These are phyloP conservation scores for Centruroides vittatus DNA, from an alignment of 1,140 invertebrate genomes.

Conservation along the genomic window DNA sequence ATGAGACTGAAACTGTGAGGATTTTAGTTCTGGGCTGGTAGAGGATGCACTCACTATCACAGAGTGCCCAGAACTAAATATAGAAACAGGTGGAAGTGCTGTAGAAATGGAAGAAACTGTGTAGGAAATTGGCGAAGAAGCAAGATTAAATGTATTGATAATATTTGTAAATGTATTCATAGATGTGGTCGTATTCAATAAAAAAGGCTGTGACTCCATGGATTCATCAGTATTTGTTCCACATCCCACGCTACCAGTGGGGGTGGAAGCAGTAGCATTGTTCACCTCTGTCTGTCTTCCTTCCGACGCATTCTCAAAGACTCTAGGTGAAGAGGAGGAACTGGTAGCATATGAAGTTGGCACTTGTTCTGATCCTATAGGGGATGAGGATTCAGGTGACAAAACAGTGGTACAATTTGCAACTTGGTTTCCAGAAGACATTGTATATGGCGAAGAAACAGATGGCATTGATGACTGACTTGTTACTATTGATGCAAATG, in stretches of 20 bases:
- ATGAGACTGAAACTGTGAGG: constrained; percentile 3
- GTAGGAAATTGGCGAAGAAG: constrained; percentile 2
- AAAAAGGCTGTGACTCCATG: constrained; percentile 17
- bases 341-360: too few relatives aligned
- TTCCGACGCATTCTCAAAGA: neutral
- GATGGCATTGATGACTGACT: too few relatives aligned
- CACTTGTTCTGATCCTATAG: too few relatives aligned
- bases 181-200: constrained; percentile 23
- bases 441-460: too few relatives aligned
- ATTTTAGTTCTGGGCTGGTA: constrained; percentile 3
- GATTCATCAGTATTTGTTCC: constrained; percentile 1
- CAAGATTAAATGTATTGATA: constrained; percentile 20
- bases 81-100: constrained; percentile 7
- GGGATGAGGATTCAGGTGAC: too few relatives aligned
- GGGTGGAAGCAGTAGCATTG: too few relatives aligned
- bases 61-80: constrained; percentile 10
- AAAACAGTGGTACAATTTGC: too few relatives aligned
- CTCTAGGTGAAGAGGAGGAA: neutral
- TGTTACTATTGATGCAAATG: too few relatives aligned
- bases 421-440: too few relatives aligned
- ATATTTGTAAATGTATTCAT: constrained; percentile 24
- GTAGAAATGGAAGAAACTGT: constrained; percentile 6
- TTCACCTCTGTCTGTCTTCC: neutral
- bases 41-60: constrained; percentile 11
- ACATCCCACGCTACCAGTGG: too few relatives aligned